Base-by-base conservation (phyloP, 2,797 vertebrate species). In the Capromys pilorides region DNA sequence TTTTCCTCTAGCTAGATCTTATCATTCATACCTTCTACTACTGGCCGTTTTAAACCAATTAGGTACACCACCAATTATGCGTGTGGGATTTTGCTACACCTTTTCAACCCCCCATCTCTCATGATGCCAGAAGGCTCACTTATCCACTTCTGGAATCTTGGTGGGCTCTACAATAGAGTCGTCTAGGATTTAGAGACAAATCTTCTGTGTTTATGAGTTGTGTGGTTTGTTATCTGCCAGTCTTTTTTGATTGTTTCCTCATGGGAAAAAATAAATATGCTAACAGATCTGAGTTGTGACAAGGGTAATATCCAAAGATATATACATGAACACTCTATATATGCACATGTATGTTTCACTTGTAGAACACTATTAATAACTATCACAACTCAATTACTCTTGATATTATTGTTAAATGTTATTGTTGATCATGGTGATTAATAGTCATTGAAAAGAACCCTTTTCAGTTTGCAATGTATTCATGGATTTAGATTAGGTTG, bases 181-280 rank as follows among this genome's bases (percentile, higher is more conserved):
- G 39, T 69, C 31, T n/a, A 22, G 75, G 90, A 87, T 51, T 49
- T 94, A 59, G 85, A 93, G 86, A 9, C 66, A 86, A 57, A 62
- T 59, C 62, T 26, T 71, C 45, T 83, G 64, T 90, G 64, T 26
- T 93, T 88, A 16, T 31, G 73, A 93, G 90, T 13, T 59, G 18
- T 51, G 33, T 31, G 57, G 82, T 31, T 82, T 95, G 88, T 61
- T 79, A 79, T 77, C 3, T 75, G 36, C 67, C 64, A 66, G 82
- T 36, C 5, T 9, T 90, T 28, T 84, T 75, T 59, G 85, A 64
- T 21, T 91, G 61, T 69, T 88, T 77, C 85, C 69, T 84, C 93
- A 14, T 16, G 39, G 36, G 16, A 54, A 88, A 90, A 84, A 82
- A 78, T 49, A n/a, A 66, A 39, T 39, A 28, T 24, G 22, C 18